Evolutionary conservation across 2,888 invertebrate species (phyloP).

Genomic region (Chymomyza amoena): DNA sequence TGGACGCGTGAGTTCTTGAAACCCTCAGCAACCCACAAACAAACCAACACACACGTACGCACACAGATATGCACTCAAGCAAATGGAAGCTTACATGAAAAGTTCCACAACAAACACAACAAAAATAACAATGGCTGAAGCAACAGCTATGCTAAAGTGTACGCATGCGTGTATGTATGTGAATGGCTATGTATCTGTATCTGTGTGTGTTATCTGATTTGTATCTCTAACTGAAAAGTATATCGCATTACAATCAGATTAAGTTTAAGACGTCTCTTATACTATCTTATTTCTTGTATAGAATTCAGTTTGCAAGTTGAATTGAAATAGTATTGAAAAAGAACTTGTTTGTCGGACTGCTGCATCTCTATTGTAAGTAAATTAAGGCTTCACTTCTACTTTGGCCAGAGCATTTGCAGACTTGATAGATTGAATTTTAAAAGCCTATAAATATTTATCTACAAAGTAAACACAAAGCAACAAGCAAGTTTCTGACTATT

Average conservation of each 20-base stretch:
- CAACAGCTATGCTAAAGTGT: slow-evolving; percentile 55
- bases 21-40: slow-evolving; percentile 7
- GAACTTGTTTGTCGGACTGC: slow-evolving; percentile 42
- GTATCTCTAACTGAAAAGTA: slow-evolving; percentile 67
- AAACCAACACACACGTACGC: slow-evolving; percentile 5
- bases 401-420: not conserved
- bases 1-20: slow-evolving; percentile 58
- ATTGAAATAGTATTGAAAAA: slow-evolving; percentile 62
- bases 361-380: slow-evolving; percentile 51
- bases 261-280: slow-evolving; percentile 53
- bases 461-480: not conserved
- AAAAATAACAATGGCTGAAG: slow-evolving; percentile 26
- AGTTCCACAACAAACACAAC: too few species aligned
- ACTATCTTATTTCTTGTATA: not conserved
- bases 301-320: slow-evolving; percentile 63
- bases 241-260: slow-evolving; percentile 70
- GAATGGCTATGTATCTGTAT: too few species aligned
- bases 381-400: slow-evolving; percentile 36
- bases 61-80: slow-evolving; percentile 17
- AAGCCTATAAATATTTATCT: not conserved
- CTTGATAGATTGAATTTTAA: not conserved
- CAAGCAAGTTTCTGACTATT: not conserved
- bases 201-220: slow-evolving; percentile 50
- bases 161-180: slow-evolving; percentile 26
- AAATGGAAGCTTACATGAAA: slow-evolving; percentile 12